Evolutionary conservation across 2,888 invertebrate genomes (phyloP).

Genomic region (Desoria tigrina): DNA sequence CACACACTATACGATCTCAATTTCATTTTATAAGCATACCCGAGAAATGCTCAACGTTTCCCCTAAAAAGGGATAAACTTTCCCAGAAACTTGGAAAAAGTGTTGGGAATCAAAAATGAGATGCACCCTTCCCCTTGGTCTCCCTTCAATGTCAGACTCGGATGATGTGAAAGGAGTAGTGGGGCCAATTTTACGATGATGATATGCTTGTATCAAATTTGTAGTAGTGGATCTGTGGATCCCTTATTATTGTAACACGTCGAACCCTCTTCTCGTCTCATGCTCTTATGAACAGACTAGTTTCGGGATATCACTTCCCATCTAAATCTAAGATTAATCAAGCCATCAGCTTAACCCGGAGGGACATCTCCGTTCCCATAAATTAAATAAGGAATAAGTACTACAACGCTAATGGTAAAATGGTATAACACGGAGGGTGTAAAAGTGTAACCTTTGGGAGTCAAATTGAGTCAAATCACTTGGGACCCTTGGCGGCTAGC

Average conservation of each 20-base stretch:
- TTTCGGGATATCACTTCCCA: constrained; percentile 4
- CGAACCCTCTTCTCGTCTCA: constrained; percentile 6
- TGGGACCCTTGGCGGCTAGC: constrained; percentile 1
- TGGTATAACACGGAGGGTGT: constrained; percentile 32
- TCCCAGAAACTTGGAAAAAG: constrained; percentile 6
- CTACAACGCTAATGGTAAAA: constrained; percentile 5
- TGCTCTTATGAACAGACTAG: neutral
- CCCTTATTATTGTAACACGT: neutral
- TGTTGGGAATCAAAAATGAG: constrained; percentile 4
- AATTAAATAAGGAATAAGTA: constrained; percentile 36
- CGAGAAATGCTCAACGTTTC: too few species aligned
- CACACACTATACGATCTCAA: too few species aligned
- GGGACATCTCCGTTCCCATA: constrained; percentile 32
- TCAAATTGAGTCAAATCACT: constrained; percentile 34
- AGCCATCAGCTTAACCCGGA: constrained; percentile 44
- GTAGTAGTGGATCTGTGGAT: neutral
- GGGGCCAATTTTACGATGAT: constrained; percentile 14
- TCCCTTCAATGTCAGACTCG: neutral
- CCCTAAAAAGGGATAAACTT: constrained; percentile 6
- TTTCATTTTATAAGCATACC: too few species aligned
- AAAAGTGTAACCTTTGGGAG: constrained; percentile 48
- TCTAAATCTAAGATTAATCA: constrained; percentile 49
- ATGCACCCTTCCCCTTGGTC: constrained; percentile 17
- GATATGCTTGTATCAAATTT: constrained; percentile 21
- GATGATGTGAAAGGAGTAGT: neutral